Conservation (phyloP, 2,888 invertebrate genomes). For the Nomada ferruginata region DNA sequence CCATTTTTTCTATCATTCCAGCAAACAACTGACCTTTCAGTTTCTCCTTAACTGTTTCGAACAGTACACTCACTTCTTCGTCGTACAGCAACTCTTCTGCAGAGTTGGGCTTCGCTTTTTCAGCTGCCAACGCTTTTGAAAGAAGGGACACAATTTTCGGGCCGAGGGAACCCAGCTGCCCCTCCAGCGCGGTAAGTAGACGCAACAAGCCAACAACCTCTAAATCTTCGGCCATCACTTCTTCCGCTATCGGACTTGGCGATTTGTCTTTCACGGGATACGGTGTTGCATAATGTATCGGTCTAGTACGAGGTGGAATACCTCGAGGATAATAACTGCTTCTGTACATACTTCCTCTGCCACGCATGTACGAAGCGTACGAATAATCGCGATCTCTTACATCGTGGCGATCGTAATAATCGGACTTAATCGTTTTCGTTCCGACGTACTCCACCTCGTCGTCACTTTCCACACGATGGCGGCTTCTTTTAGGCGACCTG, state of each 20-base stretch:
- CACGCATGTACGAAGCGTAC: constrained; percentile 68
- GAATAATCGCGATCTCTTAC: constrained; percentile 70
- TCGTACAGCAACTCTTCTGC: constrained; percentile 90
- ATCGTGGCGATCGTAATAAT: constrained; percentile 78
- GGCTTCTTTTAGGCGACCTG: constrained; percentile 62
- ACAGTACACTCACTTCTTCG: constrained; percentile 90
- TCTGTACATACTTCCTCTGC: constrained; percentile 70
- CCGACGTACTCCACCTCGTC: constrained; percentile 82
- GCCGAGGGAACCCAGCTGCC: constrained; percentile 93
- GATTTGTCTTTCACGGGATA: constrained; percentile 82
- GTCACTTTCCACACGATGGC: constrained; percentile 77
- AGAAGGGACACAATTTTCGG: constrained; percentile 91
- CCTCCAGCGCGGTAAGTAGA: constrained; percentile 92
- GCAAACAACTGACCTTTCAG: constrained; percentile 91
- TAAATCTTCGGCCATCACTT: constrained; percentile 78
- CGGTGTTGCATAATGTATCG: constrained; percentile 76
- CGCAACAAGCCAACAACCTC: constrained; percentile 86
- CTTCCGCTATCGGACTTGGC: constrained; percentile 76
- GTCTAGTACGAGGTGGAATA: constrained; percentile 67
- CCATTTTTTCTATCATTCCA: constrained; percentile 87
- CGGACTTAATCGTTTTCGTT: constrained; percentile 74
- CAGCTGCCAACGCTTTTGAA: constrained; percentile 91
- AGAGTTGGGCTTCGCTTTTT: constrained; percentile 89
- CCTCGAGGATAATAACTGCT: constrained; percentile 65
- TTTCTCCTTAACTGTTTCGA: constrained; percentile 95